Evolutionary conservation across 2,797 vertebrate genomes (phyloP), one percentile per base, ranked within the genome.

Genomic region (Schizothorax lantsangensis): DNA sequence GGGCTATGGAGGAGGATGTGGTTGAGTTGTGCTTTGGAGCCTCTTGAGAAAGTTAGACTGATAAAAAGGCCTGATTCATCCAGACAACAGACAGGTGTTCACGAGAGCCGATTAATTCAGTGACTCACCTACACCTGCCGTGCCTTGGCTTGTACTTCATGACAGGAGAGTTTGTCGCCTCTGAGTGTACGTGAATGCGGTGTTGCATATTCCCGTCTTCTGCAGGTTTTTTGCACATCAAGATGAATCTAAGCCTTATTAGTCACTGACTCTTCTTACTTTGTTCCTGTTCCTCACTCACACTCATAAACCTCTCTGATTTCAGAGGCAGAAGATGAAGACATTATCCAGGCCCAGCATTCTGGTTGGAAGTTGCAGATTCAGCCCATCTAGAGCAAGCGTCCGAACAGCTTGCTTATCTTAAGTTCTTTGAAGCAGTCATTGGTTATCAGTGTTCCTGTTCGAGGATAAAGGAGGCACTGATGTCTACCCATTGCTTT

Each of bases 31-130:
- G 80, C 43, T 83, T 79, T 68, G 15, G 4, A 80, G 66, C 3
- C 49, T 62, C 38, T 38, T 86, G 47, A 74, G 45, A 83, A 83
- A 68, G 17, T 69, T 71, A 17, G 26, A 59, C 66, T 79, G 74
- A 78, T 72, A 57, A 80, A 62, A 83, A 87, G 62, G 21, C n/a
- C 54, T 88, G 81, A 86, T 87, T 89, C 88, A 88, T 86, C 47
- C 43, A 77, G 81, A 74, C 62, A 0, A 21, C 45, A 83, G 78
- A 84, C 88, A 88, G 81, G 77, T 88, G 87, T 85, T 81, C 11
- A 14, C 9, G 45, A 77, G 73, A 83, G 57, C 66, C 9, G 64
- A 33, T 79, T 43, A 54, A 43, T 77, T 43, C 21, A 52, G 17
- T 82, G 78, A 71, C 36, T 69, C 78, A 81, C 5, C 36, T 43